A percentile compares a stretch with the other conserved stretches of the same genome.
phyloP scores from a whole-genome alignment of 2,797 vertebrate species.

The Synanceia verrucosa region DNA sequence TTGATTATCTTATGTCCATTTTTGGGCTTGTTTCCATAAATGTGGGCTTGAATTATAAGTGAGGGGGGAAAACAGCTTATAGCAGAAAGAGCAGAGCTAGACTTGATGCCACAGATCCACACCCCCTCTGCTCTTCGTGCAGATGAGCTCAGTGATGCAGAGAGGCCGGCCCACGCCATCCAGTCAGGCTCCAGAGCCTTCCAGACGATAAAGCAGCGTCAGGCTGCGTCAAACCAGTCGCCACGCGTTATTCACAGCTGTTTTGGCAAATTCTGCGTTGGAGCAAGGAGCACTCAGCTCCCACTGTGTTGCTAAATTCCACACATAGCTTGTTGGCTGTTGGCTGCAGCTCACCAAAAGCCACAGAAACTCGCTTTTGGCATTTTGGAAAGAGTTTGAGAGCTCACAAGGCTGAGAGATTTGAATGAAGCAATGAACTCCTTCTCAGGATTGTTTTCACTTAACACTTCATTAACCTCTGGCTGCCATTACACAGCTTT shows the following conservation, averaged over 20 bases:
- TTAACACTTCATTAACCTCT: not conserved
- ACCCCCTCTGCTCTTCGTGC: not conserved
- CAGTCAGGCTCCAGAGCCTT: constrained; percentile 45
- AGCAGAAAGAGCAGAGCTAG: not conserved
- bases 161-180: constrained; percentile 18
- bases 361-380: constrained; percentile 63
- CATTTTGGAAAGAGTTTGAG: constrained; percentile 46
- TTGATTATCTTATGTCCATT: not conserved
- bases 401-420: constrained; percentile 32
- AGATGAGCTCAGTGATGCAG: constrained; percentile 13
- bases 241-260: constrained; percentile 30
- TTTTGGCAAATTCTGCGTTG: constrained; percentile 35
- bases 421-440: constrained; percentile 32
- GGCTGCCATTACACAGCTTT: not conserved
- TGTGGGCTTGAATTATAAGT: not conserved
- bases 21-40: not conserved
- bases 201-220: constrained; percentile 40
- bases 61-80: not conserved
- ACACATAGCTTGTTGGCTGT: constrained; percentile 58
- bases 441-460: constrained; percentile 1
- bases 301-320: constrained; percentile 64
- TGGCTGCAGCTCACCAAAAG: constrained; percentile 43
- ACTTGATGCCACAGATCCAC: not conserved
- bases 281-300: constrained; percentile 46
- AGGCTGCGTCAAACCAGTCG: constrained; percentile 23